Evolutionary conservation across 1,140 invertebrate genomes (phyloP), one percentile per base, ranked within the genome.

Genomic region (Leptinotarsa texana): DNA sequence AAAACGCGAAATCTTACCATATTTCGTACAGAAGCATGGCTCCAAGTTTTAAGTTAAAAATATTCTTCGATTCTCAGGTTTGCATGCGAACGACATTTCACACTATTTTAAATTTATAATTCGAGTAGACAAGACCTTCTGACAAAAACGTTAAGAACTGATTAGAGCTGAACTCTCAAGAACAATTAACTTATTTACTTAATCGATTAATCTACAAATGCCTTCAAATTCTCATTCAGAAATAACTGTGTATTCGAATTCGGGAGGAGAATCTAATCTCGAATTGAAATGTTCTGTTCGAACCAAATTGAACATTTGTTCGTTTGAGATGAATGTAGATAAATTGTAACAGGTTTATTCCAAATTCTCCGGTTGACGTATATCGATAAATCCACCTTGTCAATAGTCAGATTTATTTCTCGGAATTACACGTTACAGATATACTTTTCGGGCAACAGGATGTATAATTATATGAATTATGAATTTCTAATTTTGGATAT

Each of bases 401-500:
- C 33, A 42, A 42, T 42, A 42, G 33, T 42, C 33, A 42, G 33
- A 42, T 42, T 42, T 42, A 42, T 57, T 57, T 57, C n/a, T 57
- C 17, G 51, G 51, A 57, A 57, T 57, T 57, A 57, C 51, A 57
- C 51, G 51, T 57, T 57, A 57, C 15, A 57, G 51, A 57, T 57
- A 18, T 57, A 57, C 51, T 57, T 57, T 57, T 57, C 17, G n/a
- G 51, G 51, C 51, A 57, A 57, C 51, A 57, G 51, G 51, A 57
- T 57, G 51, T 57, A 57, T 57, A 57, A 57, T 57, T 57, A 57
- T 57, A 57, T n/a, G 51, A 57, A 57, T 57, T 57, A 57, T 57
- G 51, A 57, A 57, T 57, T 57, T 57, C 51, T 57, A 57, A 57
- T 57, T 57, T 57, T 18, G 51, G 51, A 17, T 57, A 18, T 57